These are phyloP conservation scores for Cerceris ruficornis DNA, from an alignment of 2,888 invertebrate genomes.

Conservation along the genomic window DNA sequence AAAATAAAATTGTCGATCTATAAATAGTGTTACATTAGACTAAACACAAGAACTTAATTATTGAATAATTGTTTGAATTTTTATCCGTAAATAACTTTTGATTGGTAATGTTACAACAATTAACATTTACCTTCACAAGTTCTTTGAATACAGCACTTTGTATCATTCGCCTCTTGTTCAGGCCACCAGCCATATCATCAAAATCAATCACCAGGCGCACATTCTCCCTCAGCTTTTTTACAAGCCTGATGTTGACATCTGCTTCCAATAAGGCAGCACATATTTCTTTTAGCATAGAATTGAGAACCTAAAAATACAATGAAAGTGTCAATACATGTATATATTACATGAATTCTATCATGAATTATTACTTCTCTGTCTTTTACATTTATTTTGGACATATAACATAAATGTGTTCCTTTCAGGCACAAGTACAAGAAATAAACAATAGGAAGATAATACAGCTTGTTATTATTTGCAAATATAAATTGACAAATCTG, in stretches of 20 bases:
- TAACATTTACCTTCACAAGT: constrained; percentile 90
- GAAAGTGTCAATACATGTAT: not conserved
- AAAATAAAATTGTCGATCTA: not conserved
- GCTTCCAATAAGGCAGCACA: constrained; percentile 98
- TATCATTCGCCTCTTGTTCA: constrained; percentile 99
- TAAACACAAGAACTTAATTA: not conserved
- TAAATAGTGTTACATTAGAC: not conserved
- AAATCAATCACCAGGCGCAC: constrained; percentile 98
- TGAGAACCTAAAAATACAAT: constrained; percentile 88
- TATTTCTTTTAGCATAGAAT: constrained; percentile 99
- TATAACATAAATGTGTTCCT: too few relatives aligned
- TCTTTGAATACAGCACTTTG: constrained; percentile 99
- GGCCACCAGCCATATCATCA: constrained; percentile 99
- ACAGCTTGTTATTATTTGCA: too few relatives aligned
- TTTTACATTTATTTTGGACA: too few relatives aligned
- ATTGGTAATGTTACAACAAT: too few relatives aligned
- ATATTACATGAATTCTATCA: not conserved
- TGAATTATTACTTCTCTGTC: too few relatives aligned
- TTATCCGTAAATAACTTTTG: too few relatives aligned
- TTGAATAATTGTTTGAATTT: too few relatives aligned
- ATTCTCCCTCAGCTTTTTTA: constrained; percentile 98
- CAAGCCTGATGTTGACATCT: constrained; percentile 97
- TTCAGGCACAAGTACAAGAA: too few relatives aligned
- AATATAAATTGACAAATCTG: too few relatives aligned
- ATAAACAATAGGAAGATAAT: too few relatives aligned